Conservation (phyloP, 1,140 invertebrate genomes). For the Orius insidiosus region DNA sequence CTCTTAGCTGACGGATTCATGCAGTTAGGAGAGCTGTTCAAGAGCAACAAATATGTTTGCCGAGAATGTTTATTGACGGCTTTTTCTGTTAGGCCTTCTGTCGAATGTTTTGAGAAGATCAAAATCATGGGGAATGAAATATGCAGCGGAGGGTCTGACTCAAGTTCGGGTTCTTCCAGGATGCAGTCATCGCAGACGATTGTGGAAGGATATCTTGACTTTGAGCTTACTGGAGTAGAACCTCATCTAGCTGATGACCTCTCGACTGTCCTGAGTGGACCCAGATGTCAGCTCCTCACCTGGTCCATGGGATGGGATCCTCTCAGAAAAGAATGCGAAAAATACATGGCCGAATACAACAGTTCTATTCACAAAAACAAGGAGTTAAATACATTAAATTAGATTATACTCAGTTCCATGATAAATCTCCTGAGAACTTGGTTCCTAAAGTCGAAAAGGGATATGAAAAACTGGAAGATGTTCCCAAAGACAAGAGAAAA, state of each 20-base stretch:
- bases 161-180: no score
- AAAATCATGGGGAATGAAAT: background rate
- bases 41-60: constrained; percentile 33
- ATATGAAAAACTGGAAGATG: constrained; percentile 30
- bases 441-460: constrained; percentile 32
- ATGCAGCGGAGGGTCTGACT: background rate
- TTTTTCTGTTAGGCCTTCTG: constrained; percentile 42
- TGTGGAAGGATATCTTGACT: no score
- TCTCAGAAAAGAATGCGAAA: constrained; percentile 35
- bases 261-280: constrained; percentile 37
- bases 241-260: constrained; percentile 41
- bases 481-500: constrained; percentile 12
- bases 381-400: constrained; percentile 45
- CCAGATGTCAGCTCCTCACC: constrained; percentile 39
- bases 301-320: constrained; percentile 41
- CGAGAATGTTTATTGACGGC: constrained; percentile 45
- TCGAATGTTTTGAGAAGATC: constrained; percentile 18
- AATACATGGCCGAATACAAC: constrained; percentile 38
- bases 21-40: constrained; percentile 32
- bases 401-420: constrained; percentile 42
- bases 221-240: constrained; percentile 23
- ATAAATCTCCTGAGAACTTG: constrained; percentile 33
- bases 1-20: constrained; percentile 37
- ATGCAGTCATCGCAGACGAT: background rate
- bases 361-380: constrained; percentile 36